Evolutionary conservation across 2,797 vertebrate species (phyloP), one percentile per base, ranked within the genome.

Genomic region (Myripristis murdjan): DNA sequence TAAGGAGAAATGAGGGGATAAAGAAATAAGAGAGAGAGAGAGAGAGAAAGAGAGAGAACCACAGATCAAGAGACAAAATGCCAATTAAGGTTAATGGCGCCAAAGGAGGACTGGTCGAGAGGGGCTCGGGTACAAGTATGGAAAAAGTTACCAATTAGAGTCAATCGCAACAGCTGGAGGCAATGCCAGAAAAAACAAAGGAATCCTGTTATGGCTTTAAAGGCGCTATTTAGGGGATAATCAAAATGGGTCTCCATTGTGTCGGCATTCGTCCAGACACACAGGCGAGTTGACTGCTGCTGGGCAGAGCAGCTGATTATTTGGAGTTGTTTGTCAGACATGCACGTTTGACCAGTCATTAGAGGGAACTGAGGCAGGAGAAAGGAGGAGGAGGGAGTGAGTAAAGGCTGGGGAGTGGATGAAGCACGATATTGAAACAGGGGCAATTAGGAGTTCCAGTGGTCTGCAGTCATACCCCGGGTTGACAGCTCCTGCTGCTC

Each of bases 401-500:
- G 53, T 16, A 28, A 14, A 51, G 6, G 23, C 35, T 31, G 49
- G 64, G 33, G 66, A 57, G 66, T 22, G 68, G 77, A 56, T 12
- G 16, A 4, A 14, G 1, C 31, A 35, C 5, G 18, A 20, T 67
- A 68, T 78, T 28, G 49, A 77, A 89, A 85, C 71, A 57, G n/a
- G 65, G 82, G 77, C 84, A 88, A 88, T 91, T 90, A 92, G 79
- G 59, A 69, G 79, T 71, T 76, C 59, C 5, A 56, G 68, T 20
- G 74, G 82, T 77, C 80, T 81, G 84, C 59, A 72, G 78, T 73
- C 52, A 67, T 59, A 64, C n/a, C 76, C 67, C 83, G 83, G 78
- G 83, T 77, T 83, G 90, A 79, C 81, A 77, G 77, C 79, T 84
- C 71, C 86, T 48, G 75, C 82, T 55, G 79, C 60, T 82, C 66